Evolutionary conservation across 2,113 vertebrate species (phyloP).

Genomic region (Engraulis encrasicolus): DNA sequence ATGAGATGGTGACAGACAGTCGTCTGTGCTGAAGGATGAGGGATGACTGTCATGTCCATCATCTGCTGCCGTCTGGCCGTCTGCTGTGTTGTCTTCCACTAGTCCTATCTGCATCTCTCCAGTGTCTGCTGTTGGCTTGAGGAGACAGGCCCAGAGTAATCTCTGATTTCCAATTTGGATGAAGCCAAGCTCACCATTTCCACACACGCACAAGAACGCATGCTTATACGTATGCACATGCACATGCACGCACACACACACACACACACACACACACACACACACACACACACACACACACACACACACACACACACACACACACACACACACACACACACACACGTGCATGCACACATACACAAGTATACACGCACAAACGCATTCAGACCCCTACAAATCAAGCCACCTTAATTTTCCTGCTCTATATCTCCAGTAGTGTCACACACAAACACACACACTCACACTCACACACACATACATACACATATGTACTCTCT

Average conservation of each 20-base stretch:
- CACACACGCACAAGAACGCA: background rate
- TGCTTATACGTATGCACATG: background rate
- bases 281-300: background rate
- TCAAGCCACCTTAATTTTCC: too few relatives aligned
- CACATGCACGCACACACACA: background rate
- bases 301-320: conserved; percentile 3
- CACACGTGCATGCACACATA: too few relatives aligned
- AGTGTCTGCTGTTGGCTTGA: background rate
- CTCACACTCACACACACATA: too few relatives aligned
- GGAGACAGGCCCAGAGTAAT: background rate
- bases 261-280: background rate
- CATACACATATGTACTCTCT: too few relatives aligned
- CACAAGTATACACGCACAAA: too few relatives aligned
- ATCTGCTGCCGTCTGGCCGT: background rate
- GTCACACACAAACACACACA: too few relatives aligned
- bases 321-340: background rate
- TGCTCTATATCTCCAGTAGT: too few relatives aligned
- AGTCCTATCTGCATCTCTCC: too few relatives aligned
- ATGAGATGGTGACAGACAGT: background rate
- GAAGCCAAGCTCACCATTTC: background rate
- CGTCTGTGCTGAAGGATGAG: background rate
- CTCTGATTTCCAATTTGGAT: background rate
- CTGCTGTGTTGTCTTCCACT: background rate
- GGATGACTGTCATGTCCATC: background rate
- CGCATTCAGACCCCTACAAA: too few relatives aligned